These are phyloP conservation scores for Athripsodes cinereus DNA, from an alignment of 2,888 invertebrate genomes.

Conservation along the genomic window DNA sequence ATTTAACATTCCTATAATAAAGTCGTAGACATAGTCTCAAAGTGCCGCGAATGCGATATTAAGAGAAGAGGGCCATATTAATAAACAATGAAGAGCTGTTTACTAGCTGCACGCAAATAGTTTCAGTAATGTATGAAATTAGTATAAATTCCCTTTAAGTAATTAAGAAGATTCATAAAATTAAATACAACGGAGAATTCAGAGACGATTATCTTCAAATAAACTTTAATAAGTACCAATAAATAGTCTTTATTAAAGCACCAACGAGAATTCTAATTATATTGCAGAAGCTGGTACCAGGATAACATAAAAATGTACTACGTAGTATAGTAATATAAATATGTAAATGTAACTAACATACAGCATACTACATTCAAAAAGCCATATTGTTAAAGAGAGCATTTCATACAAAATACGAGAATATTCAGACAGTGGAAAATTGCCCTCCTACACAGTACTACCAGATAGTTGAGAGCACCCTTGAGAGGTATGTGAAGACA, in stretches of 20 bases:
- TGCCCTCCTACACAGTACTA: conserved; percentile 14
- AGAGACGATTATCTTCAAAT: not conserved
- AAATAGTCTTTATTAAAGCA: conserved; percentile 1
- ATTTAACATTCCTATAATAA: too few relatives aligned
- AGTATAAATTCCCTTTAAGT: not conserved
- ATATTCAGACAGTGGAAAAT: conserved; percentile 23
- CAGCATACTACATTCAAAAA: conserved; percentile 1
- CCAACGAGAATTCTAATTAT: not conserved
- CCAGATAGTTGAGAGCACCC: conserved; percentile 19
- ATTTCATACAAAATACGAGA: conserved; percentile 15
- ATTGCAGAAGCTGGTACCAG: not conserved
- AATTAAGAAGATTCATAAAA: not conserved
- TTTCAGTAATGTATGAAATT: too few relatives aligned
- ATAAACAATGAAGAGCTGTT: too few relatives aligned
- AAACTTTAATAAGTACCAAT: not conserved
- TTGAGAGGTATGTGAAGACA: conserved; percentile 24
- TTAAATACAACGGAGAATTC: not conserved
- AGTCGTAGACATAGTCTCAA: too few relatives aligned
- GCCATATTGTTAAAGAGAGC: conserved; percentile 9
- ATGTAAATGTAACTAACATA: not conserved
- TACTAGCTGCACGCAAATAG: too few relatives aligned
- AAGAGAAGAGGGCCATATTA: too few relatives aligned
- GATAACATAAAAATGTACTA: not conserved
- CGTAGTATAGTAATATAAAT: not conserved
- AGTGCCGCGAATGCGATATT: too few relatives aligned